Evolutionary conservation across 2,797 vertebrate genomes (phyloP).

Genomic region (Sebastes goodei): DNA sequence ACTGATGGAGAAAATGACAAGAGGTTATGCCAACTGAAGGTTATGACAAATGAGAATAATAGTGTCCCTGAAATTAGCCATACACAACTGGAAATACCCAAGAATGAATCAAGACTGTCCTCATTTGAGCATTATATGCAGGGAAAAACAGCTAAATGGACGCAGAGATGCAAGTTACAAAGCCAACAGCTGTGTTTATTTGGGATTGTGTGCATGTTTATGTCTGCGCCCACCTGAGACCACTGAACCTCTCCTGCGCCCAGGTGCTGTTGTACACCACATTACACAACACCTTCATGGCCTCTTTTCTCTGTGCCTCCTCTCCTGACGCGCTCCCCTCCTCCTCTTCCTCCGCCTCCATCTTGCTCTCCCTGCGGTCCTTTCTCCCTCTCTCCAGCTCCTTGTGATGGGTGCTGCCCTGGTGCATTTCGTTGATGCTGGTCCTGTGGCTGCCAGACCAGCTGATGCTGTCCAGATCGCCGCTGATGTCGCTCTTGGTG

Average conservation of each 20-base stretch:
- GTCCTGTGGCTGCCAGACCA: slow-evolving; percentile 49
- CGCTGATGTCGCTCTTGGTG: slow-evolving; percentile 41
- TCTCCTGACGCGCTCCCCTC: slow-evolving; percentile 68
- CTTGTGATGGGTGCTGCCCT: slow-evolving; percentile 49
- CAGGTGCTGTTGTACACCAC: slow-evolving; percentile 86
- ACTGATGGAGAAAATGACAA: slow-evolving; percentile 40
- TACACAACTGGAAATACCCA: background rate
- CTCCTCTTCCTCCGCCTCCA: slow-evolving; percentile 63
- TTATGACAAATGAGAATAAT: background rate
- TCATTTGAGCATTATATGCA: background rate
- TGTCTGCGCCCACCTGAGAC: slow-evolving; percentile 70
- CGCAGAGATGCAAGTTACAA: background rate
- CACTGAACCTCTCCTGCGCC: slow-evolving; percentile 83
- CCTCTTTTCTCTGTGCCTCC: slow-evolving; percentile 80
- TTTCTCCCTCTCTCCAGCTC: slow-evolving; percentile 68
- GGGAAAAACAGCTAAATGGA: background rate
- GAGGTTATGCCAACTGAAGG: background rate
- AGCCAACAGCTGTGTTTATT: background rate
- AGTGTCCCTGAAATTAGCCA: background rate
- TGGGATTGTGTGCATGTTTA: background rate
- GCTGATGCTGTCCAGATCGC: slow-evolving; percentile 53
- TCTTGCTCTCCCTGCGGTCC: slow-evolving; percentile 74
- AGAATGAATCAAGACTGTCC: background rate
- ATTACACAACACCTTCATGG: slow-evolving; percentile 85
- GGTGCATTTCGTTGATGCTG: slow-evolving; percentile 58